phyloP scores from a whole-genome alignment of 2,113 vertebrate genomes.

The Amphiprion ocellaris region DNA sequence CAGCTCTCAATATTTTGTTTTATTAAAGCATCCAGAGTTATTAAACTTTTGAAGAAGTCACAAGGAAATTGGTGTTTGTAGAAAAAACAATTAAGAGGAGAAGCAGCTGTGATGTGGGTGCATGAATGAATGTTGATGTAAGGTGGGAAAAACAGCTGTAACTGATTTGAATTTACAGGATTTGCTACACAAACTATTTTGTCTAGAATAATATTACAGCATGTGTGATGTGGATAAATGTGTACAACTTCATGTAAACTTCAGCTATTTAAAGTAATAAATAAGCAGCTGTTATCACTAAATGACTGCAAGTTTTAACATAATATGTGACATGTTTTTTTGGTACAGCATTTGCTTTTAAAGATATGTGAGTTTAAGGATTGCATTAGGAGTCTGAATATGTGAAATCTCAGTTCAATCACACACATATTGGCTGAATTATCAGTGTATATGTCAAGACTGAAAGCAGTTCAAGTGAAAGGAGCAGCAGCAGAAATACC shows the following conservation, averaged over 20 bases:
- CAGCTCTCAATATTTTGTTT: background rate
- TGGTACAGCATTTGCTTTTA: too few relatives aligned
- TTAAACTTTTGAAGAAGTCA: background rate
- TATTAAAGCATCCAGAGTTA: background rate
- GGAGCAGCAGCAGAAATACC: too few relatives aligned
- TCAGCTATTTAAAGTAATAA: background rate
- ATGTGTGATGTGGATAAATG: background rate
- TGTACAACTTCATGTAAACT: background rate
- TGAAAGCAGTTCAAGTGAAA: too few relatives aligned
- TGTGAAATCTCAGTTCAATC: too few relatives aligned
- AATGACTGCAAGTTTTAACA: too few relatives aligned
- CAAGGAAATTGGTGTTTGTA: background rate
- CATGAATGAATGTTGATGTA: background rate
- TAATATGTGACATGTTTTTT: too few relatives aligned
- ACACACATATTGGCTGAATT: too few relatives aligned
- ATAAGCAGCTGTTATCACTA: background rate
- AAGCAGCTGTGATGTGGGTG: constrained; percentile 4
- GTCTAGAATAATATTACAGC: background rate
- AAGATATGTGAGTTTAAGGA: too few relatives aligned
- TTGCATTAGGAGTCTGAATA: too few relatives aligned
- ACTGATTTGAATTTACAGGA: background rate
- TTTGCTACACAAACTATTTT: background rate
- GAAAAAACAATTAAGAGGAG: background rate
- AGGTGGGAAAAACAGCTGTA: constrained; percentile 14
- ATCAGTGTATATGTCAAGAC: too few relatives aligned